Percentiles rank a stretch among this genome's conserved stretches.
Conservation (phyloP, 2,797 vertebrate genomes). For the Neomorphus geoffroyi region DNA sequence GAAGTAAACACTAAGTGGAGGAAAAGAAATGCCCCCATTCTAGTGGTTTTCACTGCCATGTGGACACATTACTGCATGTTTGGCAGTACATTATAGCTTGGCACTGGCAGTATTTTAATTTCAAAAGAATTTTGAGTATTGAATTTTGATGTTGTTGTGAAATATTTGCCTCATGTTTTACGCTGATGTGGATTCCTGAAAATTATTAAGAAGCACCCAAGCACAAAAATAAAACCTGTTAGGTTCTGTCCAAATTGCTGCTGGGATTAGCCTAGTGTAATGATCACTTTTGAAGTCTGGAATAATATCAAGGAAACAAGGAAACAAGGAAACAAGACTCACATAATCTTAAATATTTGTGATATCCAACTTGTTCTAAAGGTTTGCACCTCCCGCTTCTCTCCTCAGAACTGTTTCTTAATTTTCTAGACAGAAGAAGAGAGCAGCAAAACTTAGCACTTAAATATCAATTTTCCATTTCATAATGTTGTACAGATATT, state of each 20-base stretch:
- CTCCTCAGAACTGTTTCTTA: background rate
- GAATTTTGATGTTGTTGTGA: background rate
- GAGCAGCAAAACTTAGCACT: background rate
- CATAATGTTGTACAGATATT: background rate
- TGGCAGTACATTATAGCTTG: background rate
- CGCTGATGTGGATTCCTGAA: background rate
- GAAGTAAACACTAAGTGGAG: background rate
- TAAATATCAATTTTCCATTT: background rate
- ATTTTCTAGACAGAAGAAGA: background rate
- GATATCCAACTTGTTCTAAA: background rate
- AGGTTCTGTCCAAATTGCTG: background rate
- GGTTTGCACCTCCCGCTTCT: background rate
- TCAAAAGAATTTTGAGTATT: background rate
- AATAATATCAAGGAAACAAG: background rate
- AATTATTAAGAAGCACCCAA: background rate
- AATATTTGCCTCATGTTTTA: background rate
- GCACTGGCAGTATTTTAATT: background rate
- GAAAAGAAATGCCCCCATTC: fast-evolving
- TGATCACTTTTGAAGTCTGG: background rate
- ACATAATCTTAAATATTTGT: background rate
- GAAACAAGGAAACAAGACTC: background rate
- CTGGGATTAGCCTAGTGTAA: background rate
- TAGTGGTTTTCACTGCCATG: background rate
- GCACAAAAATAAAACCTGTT: constrained; percentile 13
- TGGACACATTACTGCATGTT: background rate